Evolutionary conservation across 2,797 vertebrate genomes (phyloP), one percentile per base, ranked within the genome.

Genomic region (Melanogrammus aeglefinus): DNA sequence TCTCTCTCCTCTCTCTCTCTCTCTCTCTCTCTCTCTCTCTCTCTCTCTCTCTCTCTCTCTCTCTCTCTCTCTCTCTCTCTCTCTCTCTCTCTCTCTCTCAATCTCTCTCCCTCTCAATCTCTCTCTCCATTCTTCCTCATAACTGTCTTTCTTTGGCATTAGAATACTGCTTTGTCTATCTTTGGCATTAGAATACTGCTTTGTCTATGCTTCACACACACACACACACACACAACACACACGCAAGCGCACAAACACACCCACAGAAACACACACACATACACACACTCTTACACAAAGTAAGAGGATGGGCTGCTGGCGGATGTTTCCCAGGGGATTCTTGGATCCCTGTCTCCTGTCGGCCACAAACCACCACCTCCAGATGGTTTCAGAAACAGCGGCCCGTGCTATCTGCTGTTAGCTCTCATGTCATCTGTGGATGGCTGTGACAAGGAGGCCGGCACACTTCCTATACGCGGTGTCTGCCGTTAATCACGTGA

Each of bases 151-250:
- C 85, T 78, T 70, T 78, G 84, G 83, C 84, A 82, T 88, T 87
- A 90, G 83, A 87, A 90, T 86, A 83, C 86, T 85, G 90, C 88
- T 90, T 92, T 92, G 88, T 91, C 29, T n/a, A n/a, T 89, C 85
- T 78, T 70, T 78, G 84, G 83, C 84, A 82, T 88, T 87, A 90
- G 83, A 87, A 90, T 86, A 83, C 86, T 85, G 90, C 88, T 90
- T 92, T 92, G 88, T 91, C 29, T n/a, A n/a, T n/a, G n/a, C n/a
- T n/a, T n/a, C n/a, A 88, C 90, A 84, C 87, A 88, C 90, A 88
- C 90, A 84, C 87, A 88, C 90, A 88, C 89, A 84, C 87, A 88
- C 90, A 88, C 90, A n/a, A 88, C 90, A 88, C 89, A 84, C 87
- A 88, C 90, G 88, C 90, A 31, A 1, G 29, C 29, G 88, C 90